Conservation (phyloP, 2,888 invertebrate genomes). For the Drosophila kuntzei region DNA sequence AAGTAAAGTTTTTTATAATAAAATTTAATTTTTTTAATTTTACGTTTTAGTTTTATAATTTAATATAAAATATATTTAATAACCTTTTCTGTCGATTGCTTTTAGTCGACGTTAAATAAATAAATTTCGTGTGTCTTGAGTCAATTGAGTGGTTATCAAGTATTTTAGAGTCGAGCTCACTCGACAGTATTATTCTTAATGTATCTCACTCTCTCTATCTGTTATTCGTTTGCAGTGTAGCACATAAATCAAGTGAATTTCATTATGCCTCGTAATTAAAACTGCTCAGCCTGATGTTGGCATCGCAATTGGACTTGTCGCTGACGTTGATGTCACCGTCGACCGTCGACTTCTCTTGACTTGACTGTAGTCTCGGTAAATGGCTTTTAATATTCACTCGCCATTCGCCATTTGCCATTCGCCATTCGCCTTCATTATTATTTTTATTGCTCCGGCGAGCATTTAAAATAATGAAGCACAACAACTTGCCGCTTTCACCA, state of each 20-base stretch:
- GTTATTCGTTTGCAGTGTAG: background rate
- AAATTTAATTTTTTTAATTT: no score
- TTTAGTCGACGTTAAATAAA: no score
- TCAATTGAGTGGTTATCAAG: background rate
- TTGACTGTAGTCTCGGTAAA: conserved; percentile 27
- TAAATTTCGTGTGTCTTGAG: no score
- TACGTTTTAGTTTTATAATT: no score
- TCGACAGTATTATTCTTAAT: background rate
- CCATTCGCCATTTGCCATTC: conserved; percentile 16
- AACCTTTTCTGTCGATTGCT: no score
- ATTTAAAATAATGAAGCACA: conserved; percentile 54
- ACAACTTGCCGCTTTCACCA: conserved; percentile 13
- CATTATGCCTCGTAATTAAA: conserved; percentile 67
- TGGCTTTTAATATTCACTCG: conserved; percentile 56
- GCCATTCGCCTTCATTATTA: conserved; percentile 41
- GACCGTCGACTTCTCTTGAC: background rate
- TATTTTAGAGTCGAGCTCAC: background rate
- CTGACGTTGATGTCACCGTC: background rate
- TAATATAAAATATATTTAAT: no score
- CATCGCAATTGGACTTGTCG: conserved; percentile 11
- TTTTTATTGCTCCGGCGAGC: conserved; percentile 48
- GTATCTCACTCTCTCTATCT: background rate
- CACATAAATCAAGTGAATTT: conserved; percentile 64
- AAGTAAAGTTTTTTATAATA: no score
- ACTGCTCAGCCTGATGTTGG: conserved; percentile 31